Base-by-base conservation (phyloP, 2,113 vertebrate species). In the Electrona antarctica region DNA sequence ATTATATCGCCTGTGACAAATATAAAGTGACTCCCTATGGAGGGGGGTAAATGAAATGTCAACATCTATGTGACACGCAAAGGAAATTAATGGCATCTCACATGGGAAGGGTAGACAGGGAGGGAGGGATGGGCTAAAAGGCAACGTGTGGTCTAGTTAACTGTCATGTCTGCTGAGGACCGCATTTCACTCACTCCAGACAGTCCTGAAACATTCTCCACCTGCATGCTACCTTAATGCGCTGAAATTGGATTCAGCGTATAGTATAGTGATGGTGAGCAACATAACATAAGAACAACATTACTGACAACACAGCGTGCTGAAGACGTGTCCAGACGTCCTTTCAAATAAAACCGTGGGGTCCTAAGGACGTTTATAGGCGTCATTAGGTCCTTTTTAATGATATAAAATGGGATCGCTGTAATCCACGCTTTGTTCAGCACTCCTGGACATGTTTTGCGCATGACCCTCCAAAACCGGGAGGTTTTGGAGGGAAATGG, bases 31-130 rank as follows among this genome's bases (percentile, higher is more conserved):
- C 76, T 86, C 78, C 84, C 81, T 15, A 57, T 52, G 67, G 71
- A 85, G 56, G 55, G 7, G 1, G 76, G 83, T 71, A 82, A 90
- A 90, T 85, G 60, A 89, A 89, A 87, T 83, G 88, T 88, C 88
- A 90, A 80, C 84, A 73, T 81, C 51, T 67, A 67, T 80, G 80
- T 82, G 83, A 78, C 62, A 41, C 64, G 56, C 62, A 74, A 80
- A 81, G 84, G 84, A 76, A 82, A 89, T 85, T 41, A 88, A 85
- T 84, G 74, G 61, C 8, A 8, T 65, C 41, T 52, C 72, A 76
- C 68, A 47, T 55, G 64, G 64, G 71, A 48, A 50, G 70, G 54
- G 28, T 66, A 63, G 71, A 59, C 29, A 56, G 48, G 1, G 7
- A 49, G 58, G 8, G 21, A 56, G 48, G 1, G 7, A 49, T 51